A percentile compares a stretch with the other conserved stretches of the same genome.
phyloP scores from a whole-genome alignment of 2,113 vertebrate species.

The Grammomys surdaster region DNA sequence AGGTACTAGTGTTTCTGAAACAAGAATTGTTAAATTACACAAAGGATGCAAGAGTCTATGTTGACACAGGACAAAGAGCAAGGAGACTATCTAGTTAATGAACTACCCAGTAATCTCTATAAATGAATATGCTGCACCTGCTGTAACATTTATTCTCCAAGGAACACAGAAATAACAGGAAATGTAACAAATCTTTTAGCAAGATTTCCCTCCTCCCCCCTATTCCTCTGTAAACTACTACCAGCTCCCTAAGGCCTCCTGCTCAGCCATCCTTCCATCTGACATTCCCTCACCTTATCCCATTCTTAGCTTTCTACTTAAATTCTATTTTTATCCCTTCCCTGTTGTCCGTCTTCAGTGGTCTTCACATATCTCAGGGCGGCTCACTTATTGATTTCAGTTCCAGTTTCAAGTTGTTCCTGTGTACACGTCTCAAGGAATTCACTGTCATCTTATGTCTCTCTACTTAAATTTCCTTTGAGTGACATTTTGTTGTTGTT shows the following conservation, averaged over 20 bases:
- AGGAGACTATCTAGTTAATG: conserved; percentile 68
- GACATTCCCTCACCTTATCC: not conserved
- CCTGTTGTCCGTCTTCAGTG: not conserved
- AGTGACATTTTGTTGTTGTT: not conserved
- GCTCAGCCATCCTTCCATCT: not conserved
- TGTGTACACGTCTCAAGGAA: not conserved
- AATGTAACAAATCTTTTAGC: not conserved
- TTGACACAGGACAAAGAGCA: conserved; percentile 40
- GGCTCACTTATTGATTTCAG: not conserved
- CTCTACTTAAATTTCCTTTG: not conserved
- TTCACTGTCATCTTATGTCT: not conserved
- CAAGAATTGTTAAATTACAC: conserved; percentile 42
- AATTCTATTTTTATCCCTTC: not conserved
- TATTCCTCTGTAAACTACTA: not conserved
- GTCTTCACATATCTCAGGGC: not conserved
- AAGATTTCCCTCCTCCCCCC: fast-evolving
- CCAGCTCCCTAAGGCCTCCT: not conserved
- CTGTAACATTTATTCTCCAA: conserved; percentile 24
- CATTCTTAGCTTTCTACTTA: not conserved
- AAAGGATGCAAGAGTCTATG: not conserved
- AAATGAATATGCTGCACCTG: conserved; percentile 49
- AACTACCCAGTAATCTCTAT: conserved; percentile 60
- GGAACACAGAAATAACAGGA: not conserved
- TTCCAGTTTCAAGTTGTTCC: not conserved
- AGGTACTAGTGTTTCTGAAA: not conserved